Evolutionary conservation across 2,113 vertebrate species (phyloP).

Genomic region (Podarcis cretensis): DNA sequence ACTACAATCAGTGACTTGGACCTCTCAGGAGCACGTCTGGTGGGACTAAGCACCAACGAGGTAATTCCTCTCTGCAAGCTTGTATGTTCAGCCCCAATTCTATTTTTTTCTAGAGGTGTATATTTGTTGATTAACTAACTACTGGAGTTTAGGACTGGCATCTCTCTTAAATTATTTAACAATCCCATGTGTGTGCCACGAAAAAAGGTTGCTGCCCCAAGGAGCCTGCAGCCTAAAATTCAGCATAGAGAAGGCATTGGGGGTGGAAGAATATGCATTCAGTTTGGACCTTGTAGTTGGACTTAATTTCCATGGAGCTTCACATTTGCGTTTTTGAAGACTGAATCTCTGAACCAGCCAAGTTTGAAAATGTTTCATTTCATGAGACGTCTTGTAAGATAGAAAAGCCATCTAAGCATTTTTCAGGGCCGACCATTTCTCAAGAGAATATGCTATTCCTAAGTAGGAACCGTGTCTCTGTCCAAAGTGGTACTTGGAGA

Average conservation of each 20-base stretch:
- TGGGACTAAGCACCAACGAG: constrained; percentile 70
- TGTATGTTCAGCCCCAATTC: not conserved
- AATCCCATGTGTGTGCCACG: not conserved
- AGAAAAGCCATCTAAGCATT: too few relatives aligned
- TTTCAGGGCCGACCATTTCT: too few relatives aligned
- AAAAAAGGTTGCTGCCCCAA: not conserved
- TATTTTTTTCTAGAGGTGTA: not conserved
- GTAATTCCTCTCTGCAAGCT: constrained; percentile 52
- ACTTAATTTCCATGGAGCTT: too few relatives aligned
- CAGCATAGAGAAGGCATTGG: too few relatives aligned
- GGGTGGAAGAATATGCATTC: too few relatives aligned
- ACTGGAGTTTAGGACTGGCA: not conserved
- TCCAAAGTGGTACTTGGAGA: not conserved
- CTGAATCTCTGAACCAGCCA: too few relatives aligned
- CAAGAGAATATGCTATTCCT: not conserved
- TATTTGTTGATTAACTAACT: not conserved
- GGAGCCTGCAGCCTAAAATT: too few relatives aligned
- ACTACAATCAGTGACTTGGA: constrained; percentile 94
- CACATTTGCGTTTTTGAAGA: too few relatives aligned
- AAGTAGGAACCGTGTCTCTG: not conserved
- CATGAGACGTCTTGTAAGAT: too few relatives aligned
- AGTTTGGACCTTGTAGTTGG: too few relatives aligned
- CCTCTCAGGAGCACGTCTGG: constrained; percentile 79
- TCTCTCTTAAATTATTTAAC: not conserved
- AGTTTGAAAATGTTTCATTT: too few relatives aligned